A percentile compares a stretch with the other conserved stretches of the same genome.
Evolutionary conservation across 2,797 vertebrate genomes (phyloP).

Genomic region (Brachyalestes nurse): DNA sequence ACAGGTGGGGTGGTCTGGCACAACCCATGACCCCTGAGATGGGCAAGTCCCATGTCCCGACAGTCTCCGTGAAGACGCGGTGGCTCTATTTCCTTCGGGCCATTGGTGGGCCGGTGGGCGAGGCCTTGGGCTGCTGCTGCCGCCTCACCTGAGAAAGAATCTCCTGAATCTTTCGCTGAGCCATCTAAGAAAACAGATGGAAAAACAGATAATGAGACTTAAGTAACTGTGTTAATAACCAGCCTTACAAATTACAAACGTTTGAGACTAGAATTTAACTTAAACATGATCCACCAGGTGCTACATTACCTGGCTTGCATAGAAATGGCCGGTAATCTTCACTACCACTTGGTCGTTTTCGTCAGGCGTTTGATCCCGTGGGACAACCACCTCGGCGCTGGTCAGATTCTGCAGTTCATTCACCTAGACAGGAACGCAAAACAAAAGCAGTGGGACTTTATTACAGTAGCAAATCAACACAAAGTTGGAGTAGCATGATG

Average conservation of each 20-base stretch:
- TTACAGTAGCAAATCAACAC: not conserved
- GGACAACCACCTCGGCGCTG: conserved; percentile 98
- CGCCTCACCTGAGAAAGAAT: conserved; percentile 97
- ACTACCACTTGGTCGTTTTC: conserved; percentile 98
- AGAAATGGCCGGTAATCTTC: conserved; percentile 99
- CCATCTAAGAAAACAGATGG: conserved; percentile 66
- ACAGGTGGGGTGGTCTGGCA: conserved; percentile 78
- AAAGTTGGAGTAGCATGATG: not conserved
- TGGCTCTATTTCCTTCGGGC: conserved; percentile 89
- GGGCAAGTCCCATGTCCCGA: conserved; percentile 74
- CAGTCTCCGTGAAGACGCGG: conserved; percentile 77
- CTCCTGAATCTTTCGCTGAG: conserved; percentile 99
- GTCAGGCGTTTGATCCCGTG: conserved; percentile 97
- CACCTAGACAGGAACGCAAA: conserved; percentile 76
- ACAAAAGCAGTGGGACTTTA: not conserved
- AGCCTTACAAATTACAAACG: not conserved
- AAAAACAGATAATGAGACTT: not conserved
- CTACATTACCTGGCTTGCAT: conserved; percentile 91
- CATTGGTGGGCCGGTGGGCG: conserved; percentile 84
- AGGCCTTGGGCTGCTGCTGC: conserved; percentile 89
- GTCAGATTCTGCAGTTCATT: conserved; percentile 98
- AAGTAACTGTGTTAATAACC: not conserved
- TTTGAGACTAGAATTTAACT: not conserved
- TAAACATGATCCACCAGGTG: not conserved
- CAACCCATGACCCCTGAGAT: conserved; percentile 74